These are phyloP conservation scores for Eilema caniola DNA, from an alignment of 2,888 invertebrate genomes.

Conservation along the genomic window DNA sequence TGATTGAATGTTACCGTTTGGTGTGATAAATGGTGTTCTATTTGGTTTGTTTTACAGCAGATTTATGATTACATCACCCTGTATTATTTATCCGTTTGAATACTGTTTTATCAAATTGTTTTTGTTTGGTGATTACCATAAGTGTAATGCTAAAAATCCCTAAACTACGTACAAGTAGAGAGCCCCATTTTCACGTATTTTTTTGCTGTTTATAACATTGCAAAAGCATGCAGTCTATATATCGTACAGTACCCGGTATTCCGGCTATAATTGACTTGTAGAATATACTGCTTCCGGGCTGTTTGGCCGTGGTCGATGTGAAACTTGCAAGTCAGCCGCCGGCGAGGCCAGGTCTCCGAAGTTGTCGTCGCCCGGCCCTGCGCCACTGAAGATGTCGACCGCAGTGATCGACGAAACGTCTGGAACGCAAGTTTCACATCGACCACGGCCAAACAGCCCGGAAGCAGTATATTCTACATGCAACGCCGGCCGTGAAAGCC, in stretches of 20 bases:
- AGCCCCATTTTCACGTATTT: not conserved
- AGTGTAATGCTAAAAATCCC: not conserved
- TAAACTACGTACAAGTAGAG: not conserved
- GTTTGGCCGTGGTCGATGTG: no score
- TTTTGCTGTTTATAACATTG: not conserved
- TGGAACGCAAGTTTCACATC: no score
- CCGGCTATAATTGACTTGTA: no score
- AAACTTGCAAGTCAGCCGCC: no score
- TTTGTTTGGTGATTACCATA: not conserved
- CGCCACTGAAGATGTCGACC: no score
- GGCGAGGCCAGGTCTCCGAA: no score
- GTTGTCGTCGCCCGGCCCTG: no score
- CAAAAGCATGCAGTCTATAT: not conserved
- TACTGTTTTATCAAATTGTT: not conserved
- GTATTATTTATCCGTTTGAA: not conserved
- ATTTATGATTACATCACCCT: not conserved
- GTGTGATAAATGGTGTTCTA: slow-evolving; percentile 16
- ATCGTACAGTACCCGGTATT: not conserved
- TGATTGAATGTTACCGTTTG: slow-evolving; percentile 22
- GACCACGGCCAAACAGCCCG: no score
- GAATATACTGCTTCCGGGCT: no score
- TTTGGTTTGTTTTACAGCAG: slow-evolving; percentile 4
- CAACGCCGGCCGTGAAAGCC: no score
- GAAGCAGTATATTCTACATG: no score
- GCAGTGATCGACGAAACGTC: no score